These are phyloP conservation scores for Acheta domesticus DNA, from an alignment of 2,888 invertebrate species.

Conservation along the genomic window DNA sequence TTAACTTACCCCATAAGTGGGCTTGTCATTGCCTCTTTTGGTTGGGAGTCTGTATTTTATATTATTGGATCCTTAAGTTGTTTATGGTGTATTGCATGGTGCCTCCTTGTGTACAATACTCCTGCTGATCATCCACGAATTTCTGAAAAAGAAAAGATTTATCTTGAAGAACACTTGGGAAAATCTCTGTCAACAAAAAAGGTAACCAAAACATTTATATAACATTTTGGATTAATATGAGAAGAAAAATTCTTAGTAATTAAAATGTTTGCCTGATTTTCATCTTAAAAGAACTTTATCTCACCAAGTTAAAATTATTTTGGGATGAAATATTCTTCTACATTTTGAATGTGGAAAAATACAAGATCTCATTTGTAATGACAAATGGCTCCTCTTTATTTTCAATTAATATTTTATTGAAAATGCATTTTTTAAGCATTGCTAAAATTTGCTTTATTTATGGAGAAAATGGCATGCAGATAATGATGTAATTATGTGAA, in stretches of 20 bases:
- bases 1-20: constrained; percentile 48
- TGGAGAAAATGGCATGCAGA: too few relatives aligned
- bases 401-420: too few relatives aligned
- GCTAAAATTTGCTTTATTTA: too few relatives aligned
- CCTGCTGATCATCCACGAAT: constrained; percentile 44
- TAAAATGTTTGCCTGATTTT: neutral
- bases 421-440: too few relatives aligned
- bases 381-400: neutral
- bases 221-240: neutral
- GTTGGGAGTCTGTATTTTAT: constrained; percentile 51
- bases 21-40: constrained; percentile 44
- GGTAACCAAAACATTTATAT: constrained; percentile 18
- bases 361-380: neutral
- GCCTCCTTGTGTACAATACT: constrained; percentile 40
- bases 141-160: constrained; percentile 40
- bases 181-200: constrained; percentile 24
- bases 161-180: constrained; percentile 36
- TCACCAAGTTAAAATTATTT: neutral
- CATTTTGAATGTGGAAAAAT: neutral
- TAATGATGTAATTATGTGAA: too few relatives aligned
- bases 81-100: constrained; percentile 47
- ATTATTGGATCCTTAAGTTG: constrained; percentile 40
- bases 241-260: neutral
- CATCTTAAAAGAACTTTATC: neutral
- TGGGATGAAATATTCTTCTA: neutral